Percentiles rank a stretch among this genome's conserved stretches.
These are phyloP conservation scores for Acrocephalus arundinaceus DNA, from an alignment of 2,113 vertebrate species.

Conservation along the genomic window DNA sequence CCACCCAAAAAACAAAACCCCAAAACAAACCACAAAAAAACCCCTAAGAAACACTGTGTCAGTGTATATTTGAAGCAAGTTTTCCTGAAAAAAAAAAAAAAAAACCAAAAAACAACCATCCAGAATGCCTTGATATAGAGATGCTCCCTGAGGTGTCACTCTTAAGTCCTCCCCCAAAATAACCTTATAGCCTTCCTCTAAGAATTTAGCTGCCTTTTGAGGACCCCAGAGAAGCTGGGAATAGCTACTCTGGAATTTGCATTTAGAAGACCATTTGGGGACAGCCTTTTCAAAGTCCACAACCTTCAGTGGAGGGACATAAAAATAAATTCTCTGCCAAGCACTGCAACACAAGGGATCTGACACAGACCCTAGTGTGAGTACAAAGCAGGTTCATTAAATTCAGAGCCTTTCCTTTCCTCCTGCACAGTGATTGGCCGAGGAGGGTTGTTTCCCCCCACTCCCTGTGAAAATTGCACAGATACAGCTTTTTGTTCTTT, in stretches of 20 bases:
- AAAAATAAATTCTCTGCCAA: slow-evolving; percentile 17
- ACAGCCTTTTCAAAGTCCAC: slow-evolving; percentile 8
- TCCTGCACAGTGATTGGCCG: not conserved
- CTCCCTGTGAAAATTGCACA: not conserved
- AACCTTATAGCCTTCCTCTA: not conserved
- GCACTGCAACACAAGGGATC: not conserved
- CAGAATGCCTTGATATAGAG: not conserved
- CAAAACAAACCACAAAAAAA: not conserved
- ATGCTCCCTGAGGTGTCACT: not conserved
- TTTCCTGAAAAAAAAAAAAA: not conserved
- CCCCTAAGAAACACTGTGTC: not conserved
- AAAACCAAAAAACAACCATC: too few relatives aligned
- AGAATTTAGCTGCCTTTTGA: not conserved
- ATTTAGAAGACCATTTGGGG: slow-evolving; percentile 11
- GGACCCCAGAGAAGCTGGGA: not conserved
- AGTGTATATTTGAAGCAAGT: not conserved
- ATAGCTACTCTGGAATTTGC: not conserved
- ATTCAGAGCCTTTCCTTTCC: not conserved
- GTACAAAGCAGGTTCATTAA: slow-evolving; percentile 6
- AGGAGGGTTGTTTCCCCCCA: not conserved
- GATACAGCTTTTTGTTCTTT: not conserved
- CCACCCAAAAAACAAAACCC: not conserved
- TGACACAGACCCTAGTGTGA: not conserved
- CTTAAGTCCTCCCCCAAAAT: not conserved
- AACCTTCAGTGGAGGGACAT: not conserved